Conservation (phyloP, 2,113 vertebrate species). For the Indicator maculatus region DNA sequence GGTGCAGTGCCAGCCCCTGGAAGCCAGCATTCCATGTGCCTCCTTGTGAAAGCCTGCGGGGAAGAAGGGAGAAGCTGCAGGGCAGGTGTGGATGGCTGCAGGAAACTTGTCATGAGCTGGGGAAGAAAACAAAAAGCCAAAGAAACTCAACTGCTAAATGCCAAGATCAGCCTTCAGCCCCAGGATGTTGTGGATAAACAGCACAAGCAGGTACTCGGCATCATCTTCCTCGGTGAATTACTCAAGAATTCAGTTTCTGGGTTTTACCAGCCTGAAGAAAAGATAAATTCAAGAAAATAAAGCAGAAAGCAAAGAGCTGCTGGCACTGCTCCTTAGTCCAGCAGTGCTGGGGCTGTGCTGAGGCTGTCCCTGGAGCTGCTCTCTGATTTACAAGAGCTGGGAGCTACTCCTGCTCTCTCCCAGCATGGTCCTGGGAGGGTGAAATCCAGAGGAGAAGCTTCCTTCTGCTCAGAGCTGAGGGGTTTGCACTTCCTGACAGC, state of each 20-base stretch:
- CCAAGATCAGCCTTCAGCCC: not conserved
- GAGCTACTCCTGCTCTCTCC: not conserved
- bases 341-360: not conserved
- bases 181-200: not conserved
- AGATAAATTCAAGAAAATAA: not conserved
- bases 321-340: not conserved
- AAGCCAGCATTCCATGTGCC: not conserved
- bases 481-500: not conserved
- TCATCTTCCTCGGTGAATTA: not conserved
- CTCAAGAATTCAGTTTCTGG: not conserved
- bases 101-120: not conserved
- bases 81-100: not conserved
- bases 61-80: not conserved
- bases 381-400: not conserved
- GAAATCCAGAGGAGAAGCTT: not conserved
- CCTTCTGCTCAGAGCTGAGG: not conserved
- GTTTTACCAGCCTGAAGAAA: not conserved
- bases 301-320: not conserved
- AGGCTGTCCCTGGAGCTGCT: not conserved
- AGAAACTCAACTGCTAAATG: not conserved
- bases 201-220: not conserved
- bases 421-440: not conserved
- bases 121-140: not conserved
- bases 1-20: too few relatives aligned
- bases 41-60: not conserved